Evolutionary conservation across 2,888 invertebrate genomes (phyloP), one percentile per base, ranked within the genome.

Genomic region (Eupithecia dodoneata): DNA sequence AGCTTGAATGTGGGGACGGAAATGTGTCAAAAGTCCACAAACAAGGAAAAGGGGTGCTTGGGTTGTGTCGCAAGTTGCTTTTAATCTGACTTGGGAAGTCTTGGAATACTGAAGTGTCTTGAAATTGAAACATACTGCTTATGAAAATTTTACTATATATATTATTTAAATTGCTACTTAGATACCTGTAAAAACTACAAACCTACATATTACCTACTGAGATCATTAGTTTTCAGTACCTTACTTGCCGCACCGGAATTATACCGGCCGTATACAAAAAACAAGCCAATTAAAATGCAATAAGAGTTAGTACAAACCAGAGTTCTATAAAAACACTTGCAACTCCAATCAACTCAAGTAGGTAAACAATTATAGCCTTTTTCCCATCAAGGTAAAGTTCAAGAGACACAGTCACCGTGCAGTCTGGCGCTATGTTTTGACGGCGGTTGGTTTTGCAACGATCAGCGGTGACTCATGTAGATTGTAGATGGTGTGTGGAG

Each of bases 401-500:
- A 44, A 59, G 2, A 44, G 59, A 74, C 18, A 74, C 30, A 71
- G 75, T 77, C 76, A 71, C 77, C 76, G 63, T 76, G 78, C 80
- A 41, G 78, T 80, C 78, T 78, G 63, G 72, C 73, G 81, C 83
- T 83, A 85, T 88, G 87, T 86, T 86, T 86, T 87, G 87, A 85
- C 84, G 83, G 83, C 79, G 82, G 79, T 81, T 81, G 85, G 87
- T 86, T 87, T 87, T 85, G 86, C 74, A 79, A 78, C 87, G 87
- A 83, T 83, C 81, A 82, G 81, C 67, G 79, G 83, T 90, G 90
- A 90, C 78, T 89, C 88, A 90, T 81, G 79, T 76, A 76, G 75
- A 78, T 83, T 83, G 82, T 83, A 86, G 75, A 75, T 77, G 63
- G 18, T 59, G 86, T 84, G 83, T 82, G 47, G 15, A 76, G 75